A percentile compares a stretch with the other conserved stretches of the same genome.
These are phyloP conservation scores for Sinocyclocheilus grahami DNA, from an alignment of 2,113 vertebrate genomes.

Conservation along the genomic window DNA sequence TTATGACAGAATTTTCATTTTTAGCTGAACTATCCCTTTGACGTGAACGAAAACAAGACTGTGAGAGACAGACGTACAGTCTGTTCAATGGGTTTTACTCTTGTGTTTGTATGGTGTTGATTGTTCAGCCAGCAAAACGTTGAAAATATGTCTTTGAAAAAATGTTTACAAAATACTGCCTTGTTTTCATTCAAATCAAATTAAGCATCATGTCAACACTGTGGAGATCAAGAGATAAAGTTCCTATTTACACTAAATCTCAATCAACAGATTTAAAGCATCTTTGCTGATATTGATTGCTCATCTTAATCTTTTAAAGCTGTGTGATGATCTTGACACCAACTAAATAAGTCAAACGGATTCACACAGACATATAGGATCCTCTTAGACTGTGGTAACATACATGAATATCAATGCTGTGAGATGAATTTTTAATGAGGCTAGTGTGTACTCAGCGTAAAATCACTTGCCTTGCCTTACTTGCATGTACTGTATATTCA, in stretches of 20 bases:
- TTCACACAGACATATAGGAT: not conserved
- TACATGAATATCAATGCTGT: conserved; percentile 11
- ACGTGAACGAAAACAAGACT: not conserved
- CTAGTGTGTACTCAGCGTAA: no score
- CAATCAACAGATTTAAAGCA: not conserved
- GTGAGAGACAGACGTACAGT: not conserved
- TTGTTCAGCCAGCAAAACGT: not conserved
- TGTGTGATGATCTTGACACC: conserved; percentile 6
- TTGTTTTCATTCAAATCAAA: conserved; percentile 5
- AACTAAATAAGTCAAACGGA: not conserved
- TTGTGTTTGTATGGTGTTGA: not conserved
- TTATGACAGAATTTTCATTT: not conserved
- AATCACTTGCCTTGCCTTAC: not conserved
- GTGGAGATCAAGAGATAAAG: not conserved
- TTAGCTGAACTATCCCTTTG: not conserved
- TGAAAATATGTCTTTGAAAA: not conserved
- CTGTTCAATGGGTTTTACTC: not conserved
- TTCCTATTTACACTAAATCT: not conserved
- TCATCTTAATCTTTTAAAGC: conserved; percentile 30
- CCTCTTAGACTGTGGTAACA: not conserved
- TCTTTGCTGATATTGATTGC: not conserved
- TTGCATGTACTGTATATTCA: not conserved
- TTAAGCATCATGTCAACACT: not conserved
- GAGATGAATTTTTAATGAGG: not conserved
- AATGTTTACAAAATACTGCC: not conserved